Base-by-base conservation (phyloP, 2,797 vertebrate genomes). In the Urosaurus nigricauda region DNA sequence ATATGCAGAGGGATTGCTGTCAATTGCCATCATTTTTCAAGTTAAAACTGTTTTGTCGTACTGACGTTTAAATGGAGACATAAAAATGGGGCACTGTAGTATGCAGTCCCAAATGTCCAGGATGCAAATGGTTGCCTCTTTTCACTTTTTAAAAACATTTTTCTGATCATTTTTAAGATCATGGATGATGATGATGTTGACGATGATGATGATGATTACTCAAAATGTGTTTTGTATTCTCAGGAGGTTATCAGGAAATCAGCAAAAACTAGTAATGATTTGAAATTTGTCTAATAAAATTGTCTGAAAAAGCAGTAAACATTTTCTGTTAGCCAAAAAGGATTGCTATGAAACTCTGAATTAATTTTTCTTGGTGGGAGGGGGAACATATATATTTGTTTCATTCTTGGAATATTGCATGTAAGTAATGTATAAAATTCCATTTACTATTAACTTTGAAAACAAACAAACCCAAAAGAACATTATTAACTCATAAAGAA, bases 321-420 rank as follows among this genome's bases (percentile, higher is more conserved):
- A 6, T 77, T 85, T 95, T 93, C 93, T 96, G 93, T 96, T 95
- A 94, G 94, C 94, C 92, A 95, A 95, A 95, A 89, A 0, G 0
- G 0, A 79, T 91, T 24, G 86, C 58, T 86, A 71, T 88, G 88
- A 0, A 87, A 12, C 80, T 93, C 86, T 89, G 14, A 88, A 21
- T 77, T 90, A 94, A 19, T 75, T 92, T 84, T 90, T 92, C 93
- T 92, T 90, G 90, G 60, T 75, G 79, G 85, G 12, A 7, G 13
- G 13, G 11, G 86, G 91, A 88, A 94, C 84, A 79, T 32, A 92
- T 32, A 92, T 87, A 90, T n/a, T 13, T 94, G 88, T 91, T 95
- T 97, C 95, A 91, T 37, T 70, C 93, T 95, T 96, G 92, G 90
- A 95, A 95, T 94, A 94, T 86, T 94, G 95, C 96, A 96, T 96